These are phyloP conservation scores for Caranx ignobilis DNA, from an alignment of 2,113 vertebrate genomes.

Conservation along the genomic window DNA sequence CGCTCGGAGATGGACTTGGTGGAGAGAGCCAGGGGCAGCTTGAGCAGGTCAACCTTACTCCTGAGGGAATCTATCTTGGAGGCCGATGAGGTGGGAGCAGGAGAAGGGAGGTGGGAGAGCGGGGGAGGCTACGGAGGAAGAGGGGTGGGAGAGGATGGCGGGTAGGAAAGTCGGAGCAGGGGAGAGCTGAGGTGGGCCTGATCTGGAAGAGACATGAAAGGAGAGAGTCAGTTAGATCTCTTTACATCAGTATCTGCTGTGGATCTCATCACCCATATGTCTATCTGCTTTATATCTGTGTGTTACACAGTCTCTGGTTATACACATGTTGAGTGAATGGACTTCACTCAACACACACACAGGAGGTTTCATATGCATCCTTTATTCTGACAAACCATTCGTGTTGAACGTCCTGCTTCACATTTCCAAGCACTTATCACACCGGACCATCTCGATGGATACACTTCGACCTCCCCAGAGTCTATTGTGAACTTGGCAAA, in stretches of 20 bases:
- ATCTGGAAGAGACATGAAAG: slow-evolving; percentile 31
- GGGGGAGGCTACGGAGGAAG: slow-evolving; percentile 34
- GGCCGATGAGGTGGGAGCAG: slow-evolving; percentile 70
- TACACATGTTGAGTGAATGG: not conserved
- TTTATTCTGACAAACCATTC: slow-evolving; percentile 1
- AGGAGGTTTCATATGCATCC: not conserved
- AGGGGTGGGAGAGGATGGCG: slow-evolving; percentile 35
- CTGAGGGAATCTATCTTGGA: slow-evolving; percentile 99
- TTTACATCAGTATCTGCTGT: not conserved
- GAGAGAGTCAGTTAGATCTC: slow-evolving; percentile 1
- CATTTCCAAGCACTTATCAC: slow-evolving; percentile 2
- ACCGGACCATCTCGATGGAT: not conserved
- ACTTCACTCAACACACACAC: not conserved
- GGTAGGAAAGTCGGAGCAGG: slow-evolving; percentile 53
- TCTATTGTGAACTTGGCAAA: not conserved
- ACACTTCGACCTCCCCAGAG: not conserved
- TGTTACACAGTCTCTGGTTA: not conserved
- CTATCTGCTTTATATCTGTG: too few species aligned
- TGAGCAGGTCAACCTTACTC: slow-evolving; percentile 95
- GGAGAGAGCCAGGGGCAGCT: slow-evolving; percentile 91
- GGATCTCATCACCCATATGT: not conserved
- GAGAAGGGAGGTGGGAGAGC: slow-evolving; percentile 59
- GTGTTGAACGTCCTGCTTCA: slow-evolving; percentile 19
- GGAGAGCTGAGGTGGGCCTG: slow-evolving; percentile 36
- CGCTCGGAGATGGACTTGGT: slow-evolving; percentile 85